phyloP scores from a whole-genome alignment of 1,140 invertebrate genomes.

The Lineus longissimus region DNA sequence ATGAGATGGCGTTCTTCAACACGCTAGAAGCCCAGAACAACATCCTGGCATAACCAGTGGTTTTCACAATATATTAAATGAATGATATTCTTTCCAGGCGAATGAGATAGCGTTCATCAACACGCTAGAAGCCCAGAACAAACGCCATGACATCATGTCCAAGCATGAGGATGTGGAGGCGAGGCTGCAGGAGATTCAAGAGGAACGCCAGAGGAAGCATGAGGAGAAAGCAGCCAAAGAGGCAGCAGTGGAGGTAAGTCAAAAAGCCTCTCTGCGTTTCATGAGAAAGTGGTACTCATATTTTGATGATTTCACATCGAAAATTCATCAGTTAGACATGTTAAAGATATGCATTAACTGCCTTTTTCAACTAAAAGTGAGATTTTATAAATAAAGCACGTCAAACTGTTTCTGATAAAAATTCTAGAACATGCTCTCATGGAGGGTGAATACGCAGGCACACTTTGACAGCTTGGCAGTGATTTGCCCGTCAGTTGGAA shows the following conservation, averaged over 20 bases:
- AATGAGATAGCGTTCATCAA: slow-evolving; percentile 98
- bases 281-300: slow-evolving; percentile 8
- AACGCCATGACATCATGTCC: slow-evolving; percentile 70
- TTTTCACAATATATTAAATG: background rate
- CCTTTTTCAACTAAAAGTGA: no score
- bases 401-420: no score
- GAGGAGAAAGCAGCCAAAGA: slow-evolving; percentile 94
- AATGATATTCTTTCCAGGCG: slow-evolving; percentile 52
- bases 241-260: slow-evolving; percentile 73
- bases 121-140: slow-evolving; percentile 90
- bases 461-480: no score
- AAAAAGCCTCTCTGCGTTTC: background rate
- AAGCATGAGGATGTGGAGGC: slow-evolving; percentile 71
- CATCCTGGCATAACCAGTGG: no score
- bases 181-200: slow-evolving; percentile 70
- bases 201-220: slow-evolving; percentile 67
- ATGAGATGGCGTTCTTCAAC: no score
- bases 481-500: no score
- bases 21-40: no score
- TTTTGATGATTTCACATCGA: slow-evolving; percentile 16
- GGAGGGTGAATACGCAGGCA: no score
- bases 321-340: no score
- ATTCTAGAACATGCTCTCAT: no score
- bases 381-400: no score
- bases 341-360: no score